phyloP scores from a whole-genome alignment of 2,113 vertebrate species.

The Glaucidium brasilianum region DNA sequence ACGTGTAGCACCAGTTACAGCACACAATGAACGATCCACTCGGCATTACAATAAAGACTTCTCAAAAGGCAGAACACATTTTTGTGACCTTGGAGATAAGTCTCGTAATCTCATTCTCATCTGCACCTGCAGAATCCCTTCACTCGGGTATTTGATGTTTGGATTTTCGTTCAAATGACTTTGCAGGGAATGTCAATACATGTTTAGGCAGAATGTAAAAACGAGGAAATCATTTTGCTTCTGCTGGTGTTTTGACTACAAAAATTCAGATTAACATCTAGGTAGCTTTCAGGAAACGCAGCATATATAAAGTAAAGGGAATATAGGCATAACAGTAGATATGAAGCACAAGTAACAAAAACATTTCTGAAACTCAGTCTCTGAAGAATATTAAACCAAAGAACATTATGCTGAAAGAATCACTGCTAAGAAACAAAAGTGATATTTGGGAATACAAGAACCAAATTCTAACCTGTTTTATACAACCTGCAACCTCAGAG shows the following conservation, averaged over 20 bases:
- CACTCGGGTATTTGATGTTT: neutral
- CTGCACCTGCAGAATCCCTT: neutral
- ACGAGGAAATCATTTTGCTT: neutral
- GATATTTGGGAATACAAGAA: neutral
- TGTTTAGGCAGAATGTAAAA: neutral
- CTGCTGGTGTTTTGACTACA: neutral
- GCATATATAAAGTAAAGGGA: neutral
- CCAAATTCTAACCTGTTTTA: neutral
- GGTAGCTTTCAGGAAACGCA: neutral
- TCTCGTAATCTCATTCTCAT: neutral
- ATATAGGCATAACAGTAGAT: neutral
- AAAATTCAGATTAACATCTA: conserved; percentile 3
- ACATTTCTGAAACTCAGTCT: neutral
- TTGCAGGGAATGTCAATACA: neutral
- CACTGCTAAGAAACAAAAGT: neutral
- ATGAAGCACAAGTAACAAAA: neutral
- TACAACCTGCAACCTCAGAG: neutral
- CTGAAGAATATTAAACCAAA: neutral
- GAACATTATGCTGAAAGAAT: neutral
- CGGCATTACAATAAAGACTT: neutral
- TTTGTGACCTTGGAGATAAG: neutral
- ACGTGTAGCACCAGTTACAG: neutral
- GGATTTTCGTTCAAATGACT: conserved; percentile 30
- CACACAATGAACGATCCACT: neutral
- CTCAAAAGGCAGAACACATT: neutral